Evolutionary conservation across 2,113 vertebrate genomes (phyloP), one percentile per base, ranked within the genome.

Genomic region (Ammodytes marinus): DNA sequence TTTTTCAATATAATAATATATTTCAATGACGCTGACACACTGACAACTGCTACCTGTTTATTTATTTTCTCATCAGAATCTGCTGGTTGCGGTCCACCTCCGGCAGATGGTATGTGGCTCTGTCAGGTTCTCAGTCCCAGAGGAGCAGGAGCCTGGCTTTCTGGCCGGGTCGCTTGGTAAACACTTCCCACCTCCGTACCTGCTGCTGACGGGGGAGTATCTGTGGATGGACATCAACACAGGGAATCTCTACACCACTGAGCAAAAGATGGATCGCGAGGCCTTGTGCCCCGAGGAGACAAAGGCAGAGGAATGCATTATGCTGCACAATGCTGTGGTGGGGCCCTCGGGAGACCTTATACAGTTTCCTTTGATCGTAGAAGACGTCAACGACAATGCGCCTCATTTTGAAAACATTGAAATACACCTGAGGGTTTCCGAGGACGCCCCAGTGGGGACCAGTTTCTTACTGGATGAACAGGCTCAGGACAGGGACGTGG

Each of bases 301-400:
- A 75, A 77, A 86, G 47, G 80, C 45, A 5, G 77, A 81, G 12
- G 86, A 90, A 66, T 96, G 95, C 58, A 83, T 86, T 83, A 86
- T 94, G 81, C 67, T 77, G 19, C 80, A 89, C 47, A 84, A 86
- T 64, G 93, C 91, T 8, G 35, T 95, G 0, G 91, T 93, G 50
- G 89, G 89, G 47, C 76, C 88, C 79, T 77, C 89, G 11, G 77
- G 72, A 46, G 91, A 95, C 63, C 75, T 94, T 40, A 76, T 95
- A 43, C 89, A 91, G 82, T 91, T 96, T 60, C 78, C 66, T 63
- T 79, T 96, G 72, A 86, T 89, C 61, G 79, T 96, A 65, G 88
- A 94, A 60, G 94, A 96, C 86, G 88, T 96, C 75, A 96, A 96
- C 83, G 95, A 95, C 89, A 95, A 96, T 59, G 59, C 69, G 8